phyloP scores from a whole-genome alignment of 2,113 vertebrate genomes.

The Anser cygnoides region DNA sequence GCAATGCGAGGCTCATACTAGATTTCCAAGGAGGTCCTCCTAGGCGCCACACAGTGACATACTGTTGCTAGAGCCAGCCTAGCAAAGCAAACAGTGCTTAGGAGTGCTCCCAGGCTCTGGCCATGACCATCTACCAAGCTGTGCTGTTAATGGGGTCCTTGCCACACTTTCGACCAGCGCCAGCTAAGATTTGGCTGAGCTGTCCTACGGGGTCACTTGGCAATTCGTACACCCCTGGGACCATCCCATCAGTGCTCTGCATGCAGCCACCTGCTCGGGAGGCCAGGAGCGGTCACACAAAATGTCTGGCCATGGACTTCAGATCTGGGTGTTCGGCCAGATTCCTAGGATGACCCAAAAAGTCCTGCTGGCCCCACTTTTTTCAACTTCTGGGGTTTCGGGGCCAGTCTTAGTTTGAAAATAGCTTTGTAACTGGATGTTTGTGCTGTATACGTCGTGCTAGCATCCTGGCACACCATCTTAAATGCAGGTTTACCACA shows the following conservation, averaged over 20 bases:
- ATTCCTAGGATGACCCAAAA: not conserved
- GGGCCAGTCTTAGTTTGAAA: not conserved
- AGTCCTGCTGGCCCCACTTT: not conserved
- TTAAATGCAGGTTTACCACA: not conserved
- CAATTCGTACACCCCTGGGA: fast-evolving
- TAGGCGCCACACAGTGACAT: not conserved
- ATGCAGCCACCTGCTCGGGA: not conserved
- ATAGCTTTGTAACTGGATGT: not conserved
- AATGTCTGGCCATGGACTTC: not conserved
- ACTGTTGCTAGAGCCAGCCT: not conserved
- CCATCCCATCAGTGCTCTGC: not conserved
- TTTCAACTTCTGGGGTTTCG: not conserved
- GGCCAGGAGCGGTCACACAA: not conserved
- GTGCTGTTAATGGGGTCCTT: not conserved
- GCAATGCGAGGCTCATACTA: not conserved
- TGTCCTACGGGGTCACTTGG: not conserved
- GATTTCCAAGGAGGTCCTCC: not conserved
- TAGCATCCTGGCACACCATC: fast-evolving
- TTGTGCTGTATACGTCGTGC: not conserved
- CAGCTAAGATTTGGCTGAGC: not conserved
- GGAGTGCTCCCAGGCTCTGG: not conserved
- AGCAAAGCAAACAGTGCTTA: not conserved
- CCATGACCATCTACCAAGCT: fast-evolving
- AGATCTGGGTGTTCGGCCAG: not conserved
- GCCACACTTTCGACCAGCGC: not conserved